Conservation (phyloP, 2,113 vertebrate species). For the Pterocles orientalis region DNA sequence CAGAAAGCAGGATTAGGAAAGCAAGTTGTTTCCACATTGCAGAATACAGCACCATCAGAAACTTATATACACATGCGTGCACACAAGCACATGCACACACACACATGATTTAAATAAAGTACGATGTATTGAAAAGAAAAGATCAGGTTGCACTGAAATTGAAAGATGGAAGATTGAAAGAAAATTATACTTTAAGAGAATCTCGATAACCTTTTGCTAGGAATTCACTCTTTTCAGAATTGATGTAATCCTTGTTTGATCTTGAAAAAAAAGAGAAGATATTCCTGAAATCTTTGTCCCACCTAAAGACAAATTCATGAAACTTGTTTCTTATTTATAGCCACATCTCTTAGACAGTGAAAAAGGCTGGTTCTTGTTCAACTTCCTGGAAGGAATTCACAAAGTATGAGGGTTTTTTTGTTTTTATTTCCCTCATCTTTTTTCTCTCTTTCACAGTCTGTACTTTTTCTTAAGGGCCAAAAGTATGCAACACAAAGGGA, state of each 20-base stretch:
- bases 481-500: conserved; percentile 22
- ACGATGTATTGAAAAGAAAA: neutral
- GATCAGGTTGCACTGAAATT: neutral
- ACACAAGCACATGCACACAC: rapidly evolving
- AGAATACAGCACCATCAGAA: neutral
- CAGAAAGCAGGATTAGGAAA: neutral
- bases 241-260: neutral
- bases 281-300: neutral
- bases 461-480: conserved; percentile 38
- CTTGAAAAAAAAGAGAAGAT: neutral
- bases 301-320: neutral
- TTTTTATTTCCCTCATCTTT: neutral
- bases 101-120: neutral
- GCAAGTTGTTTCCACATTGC: neutral
- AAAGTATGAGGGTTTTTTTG: neutral
- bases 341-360: neutral
- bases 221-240: neutral
- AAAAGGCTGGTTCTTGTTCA: neutral
- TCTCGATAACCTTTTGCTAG: neutral
- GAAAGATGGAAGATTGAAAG: neutral
- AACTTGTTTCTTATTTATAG: conserved; percentile 30
- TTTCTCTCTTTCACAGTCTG: neutral
- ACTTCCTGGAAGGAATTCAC: neutral
- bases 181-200: neutral
- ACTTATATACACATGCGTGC: neutral